Conservation (phyloP, 2,888 invertebrate genomes). For the Oligia fasciuncula region DNA sequence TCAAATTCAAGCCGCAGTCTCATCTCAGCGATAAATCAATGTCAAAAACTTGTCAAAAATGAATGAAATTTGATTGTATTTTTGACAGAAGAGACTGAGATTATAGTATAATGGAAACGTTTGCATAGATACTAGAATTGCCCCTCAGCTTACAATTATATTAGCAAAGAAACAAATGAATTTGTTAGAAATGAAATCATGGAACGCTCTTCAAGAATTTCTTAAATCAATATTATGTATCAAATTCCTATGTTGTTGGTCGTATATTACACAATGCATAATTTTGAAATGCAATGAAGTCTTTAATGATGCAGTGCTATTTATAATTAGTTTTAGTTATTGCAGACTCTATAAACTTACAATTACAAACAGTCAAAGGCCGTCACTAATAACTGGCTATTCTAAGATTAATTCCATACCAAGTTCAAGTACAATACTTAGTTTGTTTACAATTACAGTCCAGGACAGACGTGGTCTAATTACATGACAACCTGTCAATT, state of each 20-base stretch:
- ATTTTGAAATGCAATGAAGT: background rate
- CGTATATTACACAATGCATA: background rate
- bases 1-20: too few species aligned
- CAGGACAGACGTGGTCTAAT: constrained; percentile 29
- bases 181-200: background rate
- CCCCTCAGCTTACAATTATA: background rate
- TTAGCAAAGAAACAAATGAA: background rate
- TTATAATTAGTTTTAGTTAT: background rate
- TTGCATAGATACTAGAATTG: too few species aligned
- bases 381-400: background rate
- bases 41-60: too few species aligned
- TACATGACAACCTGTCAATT: constrained; percentile 34
- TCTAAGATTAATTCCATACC: constrained; percentile 7
- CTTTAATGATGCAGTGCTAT: background rate
- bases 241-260: background rate
- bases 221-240: too few species aligned
- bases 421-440: constrained; percentile 11
- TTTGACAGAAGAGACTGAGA: too few species aligned
- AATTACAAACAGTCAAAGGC: background rate
- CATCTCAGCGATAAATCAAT: too few species aligned
- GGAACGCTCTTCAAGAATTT: too few species aligned
- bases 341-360: background rate
- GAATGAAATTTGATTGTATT: too few species aligned
- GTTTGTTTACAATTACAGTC: constrained; percentile 4
- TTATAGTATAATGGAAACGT: too few species aligned